phyloP scores from a whole-genome alignment of 2,797 vertebrate genomes.

The Okamejei kenojei region DNA sequence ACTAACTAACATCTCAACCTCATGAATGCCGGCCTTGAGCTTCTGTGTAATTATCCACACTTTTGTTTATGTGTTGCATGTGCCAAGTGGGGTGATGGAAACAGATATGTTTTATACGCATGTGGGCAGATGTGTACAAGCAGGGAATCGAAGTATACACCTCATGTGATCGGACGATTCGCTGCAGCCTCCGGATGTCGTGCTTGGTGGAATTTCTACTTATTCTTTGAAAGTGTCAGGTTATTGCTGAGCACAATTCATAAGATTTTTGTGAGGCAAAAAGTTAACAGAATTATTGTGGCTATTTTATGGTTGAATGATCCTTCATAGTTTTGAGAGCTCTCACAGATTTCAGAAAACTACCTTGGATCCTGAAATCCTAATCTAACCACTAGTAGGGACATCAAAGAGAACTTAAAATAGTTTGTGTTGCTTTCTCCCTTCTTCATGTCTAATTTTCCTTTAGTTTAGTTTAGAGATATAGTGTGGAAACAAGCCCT shows the following conservation, averaged over 20 bases:
- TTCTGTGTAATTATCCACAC: not conserved
- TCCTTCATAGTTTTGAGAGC: not conserved
- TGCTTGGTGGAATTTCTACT: not conserved
- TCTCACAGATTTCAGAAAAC: not conserved
- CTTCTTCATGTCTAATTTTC: too few relatives aligned
- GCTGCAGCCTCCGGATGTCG: too few relatives aligned
- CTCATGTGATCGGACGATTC: too few relatives aligned
- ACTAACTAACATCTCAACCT: not conserved
- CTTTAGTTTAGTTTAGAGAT: too few relatives aligned
- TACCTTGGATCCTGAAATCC: not conserved
- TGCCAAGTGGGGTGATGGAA: too few relatives aligned
- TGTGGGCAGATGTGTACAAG: too few relatives aligned
- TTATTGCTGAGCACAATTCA: not conserved
- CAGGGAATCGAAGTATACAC: too few relatives aligned
- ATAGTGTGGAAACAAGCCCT: too few relatives aligned
- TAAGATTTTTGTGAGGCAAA: not conserved
- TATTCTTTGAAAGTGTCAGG: not conserved
- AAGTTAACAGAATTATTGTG: not conserved
- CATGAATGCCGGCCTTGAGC: not conserved
- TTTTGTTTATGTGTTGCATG: not conserved
- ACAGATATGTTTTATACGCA: too few relatives aligned
- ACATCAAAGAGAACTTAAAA: not conserved
- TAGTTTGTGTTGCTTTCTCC: too few relatives aligned
- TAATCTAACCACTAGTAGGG: not conserved
- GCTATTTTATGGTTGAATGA: not conserved